Evolutionary conservation across 2,888 invertebrate species (phyloP), one percentile per base, ranked within the genome.

Genomic region (Augochlorella aurata): DNA sequence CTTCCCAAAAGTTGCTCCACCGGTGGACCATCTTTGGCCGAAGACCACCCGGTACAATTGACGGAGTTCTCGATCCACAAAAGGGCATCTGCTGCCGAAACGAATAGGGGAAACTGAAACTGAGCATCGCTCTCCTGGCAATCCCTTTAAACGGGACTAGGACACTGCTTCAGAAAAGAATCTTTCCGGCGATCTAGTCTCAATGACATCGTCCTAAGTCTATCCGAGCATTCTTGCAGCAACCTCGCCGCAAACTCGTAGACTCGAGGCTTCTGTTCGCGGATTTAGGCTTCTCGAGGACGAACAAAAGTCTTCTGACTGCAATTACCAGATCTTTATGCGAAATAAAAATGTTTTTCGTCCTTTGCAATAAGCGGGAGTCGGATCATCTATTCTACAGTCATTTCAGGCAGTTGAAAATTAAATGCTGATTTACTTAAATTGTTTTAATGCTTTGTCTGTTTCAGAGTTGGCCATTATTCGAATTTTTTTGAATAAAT

Each of bases 111-210:
- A 47, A 74, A 75, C 84, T 74, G 70, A 63, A 75, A 81, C 58
- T 68, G 84, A 75, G 79, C 85, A 85, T 71, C 85, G 52, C 63
- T 50, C 77, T 67, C 52, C 58, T 45, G 44, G 12, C 47, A 50
- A 45, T 58, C 47, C 87, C 81, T 81, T 87, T 84, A 85, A 86
- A 78, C 12, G 63, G 54, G 45, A 66, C 49, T 18, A 84, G 69
- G 76, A 76, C 77, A 58, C 45, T 45, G 7, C 0, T 61, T 9
- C 52, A 18, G 72, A 61, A 76, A 85, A 77, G 84, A 77, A 73
- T 82, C 77, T 77, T 47, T 50, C 49, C 65, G 12, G 45, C 75
- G 12, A 81, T 77, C 68, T 76, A 70, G 61, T 70, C 72, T 83
- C 83, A 70, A 70, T 68, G 76, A 77, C 69, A 72, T 68, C 73